Percentiles rank a stretch among this genome's conserved stretches.
Evolutionary conservation across 2,888 invertebrate species (phyloP).

Genomic region (Apocheima hispidaria): DNA sequence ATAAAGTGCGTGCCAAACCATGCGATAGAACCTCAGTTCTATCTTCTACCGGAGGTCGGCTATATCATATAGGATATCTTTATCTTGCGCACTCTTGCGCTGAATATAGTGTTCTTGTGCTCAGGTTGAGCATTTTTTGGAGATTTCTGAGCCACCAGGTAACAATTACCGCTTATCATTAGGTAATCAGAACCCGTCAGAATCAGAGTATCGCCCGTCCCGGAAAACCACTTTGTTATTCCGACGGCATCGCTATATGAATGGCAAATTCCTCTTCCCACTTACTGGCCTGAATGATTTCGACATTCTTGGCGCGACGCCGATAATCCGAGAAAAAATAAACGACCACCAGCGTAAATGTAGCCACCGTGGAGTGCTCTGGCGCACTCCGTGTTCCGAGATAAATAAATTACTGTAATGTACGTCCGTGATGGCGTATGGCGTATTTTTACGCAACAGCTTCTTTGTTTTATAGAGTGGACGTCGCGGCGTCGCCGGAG

Average conservation of each 20-base stretch:
- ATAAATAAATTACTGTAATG: constrained; percentile 78
- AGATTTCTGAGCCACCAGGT: too few relatives aligned
- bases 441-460: constrained; percentile 84
- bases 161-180: too few relatives aligned
- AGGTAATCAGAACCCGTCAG: too few relatives aligned
- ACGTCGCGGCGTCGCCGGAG: constrained; percentile 48
- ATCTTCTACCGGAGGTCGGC: too few relatives aligned
- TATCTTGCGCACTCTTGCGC: too few relatives aligned
- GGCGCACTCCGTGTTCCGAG: constrained; percentile 62
- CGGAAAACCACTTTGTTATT: constrained; percentile 61
- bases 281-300: constrained; percentile 85
- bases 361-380: constrained; percentile 67
- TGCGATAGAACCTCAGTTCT: too few relatives aligned
- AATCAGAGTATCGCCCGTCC: constrained; percentile 42
- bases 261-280: constrained; percentile 84
- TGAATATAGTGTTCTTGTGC: too few relatives aligned
- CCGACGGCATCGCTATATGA: constrained; percentile 74
- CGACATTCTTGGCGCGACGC: constrained; percentile 84
- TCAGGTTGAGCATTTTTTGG: too few relatives aligned
- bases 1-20: too few relatives aligned
- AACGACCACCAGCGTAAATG: constrained; percentile 79
- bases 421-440: constrained; percentile 75
- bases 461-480: constrained; percentile 76
- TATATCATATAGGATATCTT: too few relatives aligned
- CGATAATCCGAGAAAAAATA: constrained; percentile 82